Evolutionary conservation across 2,888 invertebrate species (phyloP).

Genomic region (Agrotis segetum): DNA sequence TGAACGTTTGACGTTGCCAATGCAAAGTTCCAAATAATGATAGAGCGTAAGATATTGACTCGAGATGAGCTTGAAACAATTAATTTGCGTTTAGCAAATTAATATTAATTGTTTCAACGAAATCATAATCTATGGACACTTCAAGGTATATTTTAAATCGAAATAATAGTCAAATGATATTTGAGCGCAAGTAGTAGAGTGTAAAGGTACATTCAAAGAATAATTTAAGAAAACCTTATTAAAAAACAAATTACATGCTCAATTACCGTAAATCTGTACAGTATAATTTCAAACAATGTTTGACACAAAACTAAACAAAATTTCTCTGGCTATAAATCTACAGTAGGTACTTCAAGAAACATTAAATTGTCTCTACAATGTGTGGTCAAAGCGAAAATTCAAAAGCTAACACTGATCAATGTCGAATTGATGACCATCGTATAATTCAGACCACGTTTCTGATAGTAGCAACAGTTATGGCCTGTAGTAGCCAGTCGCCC

Average conservation of each 20-base stretch:
- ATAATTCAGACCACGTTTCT: slow-evolving; percentile 76
- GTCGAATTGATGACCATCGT: slow-evolving; percentile 47
- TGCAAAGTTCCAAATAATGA: too few relatives aligned
- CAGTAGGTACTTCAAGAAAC: not conserved
- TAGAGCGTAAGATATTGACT: too few relatives aligned
- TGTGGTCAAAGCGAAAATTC: slow-evolving; percentile 32
- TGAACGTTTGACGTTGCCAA: too few relatives aligned
- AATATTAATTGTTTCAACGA: too few relatives aligned
- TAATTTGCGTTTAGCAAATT: too few relatives aligned
- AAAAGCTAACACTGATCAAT: slow-evolving; percentile 37
- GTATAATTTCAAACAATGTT: not conserved
- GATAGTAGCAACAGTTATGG: slow-evolving; percentile 79
- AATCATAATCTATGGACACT: too few relatives aligned
- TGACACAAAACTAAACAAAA: not conserved
- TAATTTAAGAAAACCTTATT: not conserved
- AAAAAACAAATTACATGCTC: not conserved
- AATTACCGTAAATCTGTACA: not conserved
- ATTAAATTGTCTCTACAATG: slow-evolving; percentile 4
- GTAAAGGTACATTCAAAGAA: not conserved
- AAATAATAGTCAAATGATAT: not conserved
- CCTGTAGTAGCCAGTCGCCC: slow-evolving; percentile 71
- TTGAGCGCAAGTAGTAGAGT: not conserved
- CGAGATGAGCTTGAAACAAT: too few relatives aligned
- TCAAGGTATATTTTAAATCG: not conserved
- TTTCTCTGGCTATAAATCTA: not conserved